Percentiles rank a stretch among this genome's conserved stretches.
phyloP scores from a whole-genome alignment of 2,888 invertebrate genomes.

The Aphodius granarius region DNA sequence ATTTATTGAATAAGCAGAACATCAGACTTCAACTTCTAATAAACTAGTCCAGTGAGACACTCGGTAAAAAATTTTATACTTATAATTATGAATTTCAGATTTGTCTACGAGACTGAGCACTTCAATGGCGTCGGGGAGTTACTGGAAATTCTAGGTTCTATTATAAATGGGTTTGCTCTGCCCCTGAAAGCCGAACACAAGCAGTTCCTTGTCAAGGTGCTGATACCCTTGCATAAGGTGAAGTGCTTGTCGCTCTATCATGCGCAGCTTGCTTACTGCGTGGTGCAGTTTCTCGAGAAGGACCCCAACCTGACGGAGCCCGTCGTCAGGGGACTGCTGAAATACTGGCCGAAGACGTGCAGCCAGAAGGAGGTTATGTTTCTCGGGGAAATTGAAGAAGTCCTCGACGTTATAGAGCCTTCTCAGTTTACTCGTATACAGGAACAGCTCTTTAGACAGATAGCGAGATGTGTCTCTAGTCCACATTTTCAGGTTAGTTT shows the following conservation, averaged over 20 bases:
- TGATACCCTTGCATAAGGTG: constrained; percentile 95
- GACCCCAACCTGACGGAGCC: constrained; percentile 94
- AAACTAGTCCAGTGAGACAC: too few relatives aligned
- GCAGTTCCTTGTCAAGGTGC: constrained; percentile 90
- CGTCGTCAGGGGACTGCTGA: constrained; percentile 90
- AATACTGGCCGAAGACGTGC: constrained; percentile 99
- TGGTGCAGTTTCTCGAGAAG: constrained; percentile 98
- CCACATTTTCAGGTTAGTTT: constrained; percentile 94
- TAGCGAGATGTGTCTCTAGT: constrained; percentile 98
- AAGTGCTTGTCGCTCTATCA: constrained; percentile 96
- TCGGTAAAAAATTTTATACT: constrained; percentile 31
- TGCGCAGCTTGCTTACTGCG: constrained; percentile 97
- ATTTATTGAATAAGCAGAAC: too few relatives aligned
- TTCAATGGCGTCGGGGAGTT: constrained; percentile 97
- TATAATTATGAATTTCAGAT: constrained; percentile 64
- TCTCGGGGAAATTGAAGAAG: constrained; percentile 92
- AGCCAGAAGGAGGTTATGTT: constrained; percentile 98
- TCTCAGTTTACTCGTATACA: constrained; percentile 98
- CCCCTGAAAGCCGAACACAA: constrained; percentile 99
- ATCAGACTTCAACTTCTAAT: too few relatives aligned
- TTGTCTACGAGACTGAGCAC: constrained; percentile 98
- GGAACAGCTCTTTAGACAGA: constrained; percentile 96
- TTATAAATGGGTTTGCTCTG: constrained; percentile 98
- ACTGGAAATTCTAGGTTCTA: constrained; percentile 95
- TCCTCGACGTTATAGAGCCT: constrained; percentile 99